Evolutionary conservation across 2,797 vertebrate genomes (phyloP), one percentile per base, ranked within the genome.

Genomic region (Muscicapa striata): DNA sequence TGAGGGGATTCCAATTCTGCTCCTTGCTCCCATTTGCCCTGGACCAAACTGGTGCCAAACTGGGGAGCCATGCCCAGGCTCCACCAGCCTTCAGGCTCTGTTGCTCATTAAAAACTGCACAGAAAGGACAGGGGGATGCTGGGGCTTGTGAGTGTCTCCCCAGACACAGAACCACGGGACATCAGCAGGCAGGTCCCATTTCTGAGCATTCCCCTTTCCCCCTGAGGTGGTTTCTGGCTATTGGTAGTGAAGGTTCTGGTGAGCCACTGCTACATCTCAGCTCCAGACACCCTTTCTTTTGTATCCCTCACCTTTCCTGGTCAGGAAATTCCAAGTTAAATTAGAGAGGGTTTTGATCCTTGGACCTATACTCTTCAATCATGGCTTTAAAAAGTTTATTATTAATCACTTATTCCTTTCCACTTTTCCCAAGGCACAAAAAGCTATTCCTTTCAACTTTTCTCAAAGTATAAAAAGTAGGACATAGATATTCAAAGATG

Each of bases 361-460:
- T 41, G 51, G 36, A 66, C 30, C 11, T 40, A 8, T 38, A 59
- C 5, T 9, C 36, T 63, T 93, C 6, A 11, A 58, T 70, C 68
- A 59, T n/a, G 32, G 22, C 34, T 87, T 87, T 57, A 1, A 49
- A 66, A 84, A 58, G 5, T 46, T 58, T 48, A 24, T 67, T 82
- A 70, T 73, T 90, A 84, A 61, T 82, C 45, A 78, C 11, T 84
- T 91, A 58, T 7, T 79, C 52, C 26, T 68, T 93, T 73, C 41
- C 43, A 45, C 11, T 69, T 87, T 82, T 78, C 78, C 59, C 29
- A 81, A 87, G 48, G 29, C 43, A 66, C 12, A 78, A 49, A 49
- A 91, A 73, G 21, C 30, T 93, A 72, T 15, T 83, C 55, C 36
- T 64, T 91, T 76, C 40, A 82, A 36, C 27, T 84, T 89, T 66